phyloP scores from a whole-genome alignment of 2,888 invertebrate genomes.

The Eristalis tenax region DNA sequence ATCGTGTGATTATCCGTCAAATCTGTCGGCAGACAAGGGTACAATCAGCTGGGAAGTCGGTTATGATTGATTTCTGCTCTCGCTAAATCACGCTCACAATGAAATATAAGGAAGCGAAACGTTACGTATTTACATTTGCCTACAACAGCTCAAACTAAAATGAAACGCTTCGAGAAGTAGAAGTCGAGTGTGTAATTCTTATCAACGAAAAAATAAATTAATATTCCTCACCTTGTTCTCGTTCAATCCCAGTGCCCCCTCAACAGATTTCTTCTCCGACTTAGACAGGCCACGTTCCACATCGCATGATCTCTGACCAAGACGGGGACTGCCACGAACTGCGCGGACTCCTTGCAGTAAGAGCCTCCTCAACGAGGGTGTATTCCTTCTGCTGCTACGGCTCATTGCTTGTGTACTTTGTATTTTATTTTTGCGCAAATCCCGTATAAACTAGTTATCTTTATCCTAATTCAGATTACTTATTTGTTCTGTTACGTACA shows the following conservation, averaged over 20 bases:
- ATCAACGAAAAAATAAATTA: constrained; percentile 8
- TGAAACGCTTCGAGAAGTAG: background rate
- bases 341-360: constrained; percentile 73
- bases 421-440: background rate
- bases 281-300: constrained; percentile 73
- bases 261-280: constrained; percentile 68
- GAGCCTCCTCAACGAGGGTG: constrained; percentile 74
- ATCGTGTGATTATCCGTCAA: too few relatives aligned
- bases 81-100: too few relatives aligned
- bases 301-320: constrained; percentile 74
- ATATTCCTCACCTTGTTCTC: constrained; percentile 63
- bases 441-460: background rate
- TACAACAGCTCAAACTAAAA: background rate
- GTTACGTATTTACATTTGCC: background rate
- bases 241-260: constrained; percentile 68
- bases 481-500: background rate
- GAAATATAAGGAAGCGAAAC: too few relatives aligned
- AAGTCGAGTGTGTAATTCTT: background rate
- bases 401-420: constrained; percentile 52
- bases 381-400: constrained; percentile 71
- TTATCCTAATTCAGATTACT: background rate
- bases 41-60: too few relatives aligned
- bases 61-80: too few relatives aligned
- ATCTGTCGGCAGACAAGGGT: too few relatives aligned
- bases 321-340: constrained; percentile 74